A percentile compares a stretch with the other conserved stretches of the same genome.
phyloP scores from a whole-genome alignment of 2,797 vertebrate species.

The Pangasius sanitwongsei region DNA sequence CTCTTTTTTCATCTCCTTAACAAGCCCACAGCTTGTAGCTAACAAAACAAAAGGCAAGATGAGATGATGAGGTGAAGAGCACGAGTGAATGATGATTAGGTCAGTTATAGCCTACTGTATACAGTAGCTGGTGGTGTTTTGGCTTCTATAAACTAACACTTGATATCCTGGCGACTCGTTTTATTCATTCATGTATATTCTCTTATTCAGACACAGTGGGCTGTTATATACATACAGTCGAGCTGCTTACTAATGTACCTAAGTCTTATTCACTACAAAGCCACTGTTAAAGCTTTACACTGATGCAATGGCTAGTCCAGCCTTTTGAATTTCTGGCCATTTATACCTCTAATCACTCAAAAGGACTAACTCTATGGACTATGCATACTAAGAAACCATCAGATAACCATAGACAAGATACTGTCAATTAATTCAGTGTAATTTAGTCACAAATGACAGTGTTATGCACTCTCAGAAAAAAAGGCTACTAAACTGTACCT shows the following conservation, averaged over 20 bases:
- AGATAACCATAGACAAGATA: neutral
- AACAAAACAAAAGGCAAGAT: slow-evolving; percentile 10
- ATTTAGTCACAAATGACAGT: neutral
- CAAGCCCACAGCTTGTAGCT: neutral
- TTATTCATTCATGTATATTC: neutral
- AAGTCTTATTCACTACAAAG: neutral
- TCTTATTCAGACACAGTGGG: neutral
- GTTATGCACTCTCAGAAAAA: neutral
- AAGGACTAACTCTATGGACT: neutral
- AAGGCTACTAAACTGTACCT: neutral
- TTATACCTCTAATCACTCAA: neutral
- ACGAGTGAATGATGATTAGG: slow-evolving; percentile 22
- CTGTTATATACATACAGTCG: neutral
- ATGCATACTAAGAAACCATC: neutral
- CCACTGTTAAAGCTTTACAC: neutral
- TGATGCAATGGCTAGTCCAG: neutral
- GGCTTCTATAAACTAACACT: neutral
- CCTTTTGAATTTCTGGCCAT: neutral
- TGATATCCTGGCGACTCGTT: neutral
- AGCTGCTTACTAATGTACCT: neutral
- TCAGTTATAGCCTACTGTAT: slow-evolving; percentile 10
- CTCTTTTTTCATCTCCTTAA: slow-evolving; percentile 18
- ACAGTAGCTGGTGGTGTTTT: slow-evolving; percentile 2
- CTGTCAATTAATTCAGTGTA: neutral
- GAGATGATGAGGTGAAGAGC: neutral